phyloP scores from a whole-genome alignment of 2,113 vertebrate genomes.

The Periophthalmodon schlosseri region DNA sequence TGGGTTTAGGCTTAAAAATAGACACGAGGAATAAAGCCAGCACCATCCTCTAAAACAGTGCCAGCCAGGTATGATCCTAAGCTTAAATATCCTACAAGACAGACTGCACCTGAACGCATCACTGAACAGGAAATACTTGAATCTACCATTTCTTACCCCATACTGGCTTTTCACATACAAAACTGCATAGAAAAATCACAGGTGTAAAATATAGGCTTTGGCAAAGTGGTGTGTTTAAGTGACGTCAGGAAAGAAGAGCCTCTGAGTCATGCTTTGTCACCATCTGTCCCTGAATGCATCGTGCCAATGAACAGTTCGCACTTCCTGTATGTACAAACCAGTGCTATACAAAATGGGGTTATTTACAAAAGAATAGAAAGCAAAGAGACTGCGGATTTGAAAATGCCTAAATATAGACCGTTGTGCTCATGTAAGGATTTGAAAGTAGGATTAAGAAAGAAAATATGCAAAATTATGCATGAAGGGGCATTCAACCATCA shows the following conservation, averaged over 20 bases:
- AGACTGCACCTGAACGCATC: constrained; percentile 60
- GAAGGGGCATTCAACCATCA: too few relatives aligned
- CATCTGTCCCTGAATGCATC: constrained; percentile 58
- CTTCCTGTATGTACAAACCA: not conserved
- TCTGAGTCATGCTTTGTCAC: constrained; percentile 58
- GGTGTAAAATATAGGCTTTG: constrained; percentile 25
- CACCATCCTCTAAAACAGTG: constrained; percentile 33
- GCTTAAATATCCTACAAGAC: constrained; percentile 37
- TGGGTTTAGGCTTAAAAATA: constrained; percentile 26
- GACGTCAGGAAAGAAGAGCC: constrained; percentile 56
- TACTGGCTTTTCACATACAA: not conserved
- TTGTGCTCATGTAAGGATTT: not conserved
- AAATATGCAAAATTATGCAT: not conserved
- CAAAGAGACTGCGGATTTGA: not conserved
- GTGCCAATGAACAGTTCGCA: constrained; percentile 10
- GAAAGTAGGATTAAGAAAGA: constrained; percentile 13
- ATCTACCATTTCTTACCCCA: constrained; percentile 30
- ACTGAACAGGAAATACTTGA: constrained; percentile 35
- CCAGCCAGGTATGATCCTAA: constrained; percentile 18
- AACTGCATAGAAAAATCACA: constrained; percentile 19
- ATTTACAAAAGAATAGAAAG: not conserved
- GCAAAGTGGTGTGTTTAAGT: constrained; percentile 23
- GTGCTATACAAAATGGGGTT: not conserved
- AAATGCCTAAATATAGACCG: not conserved
- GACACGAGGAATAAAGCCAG: constrained; percentile 14